Conservation (phyloP, 1,140 invertebrate species). For the Asbolus verrucosus region DNA sequence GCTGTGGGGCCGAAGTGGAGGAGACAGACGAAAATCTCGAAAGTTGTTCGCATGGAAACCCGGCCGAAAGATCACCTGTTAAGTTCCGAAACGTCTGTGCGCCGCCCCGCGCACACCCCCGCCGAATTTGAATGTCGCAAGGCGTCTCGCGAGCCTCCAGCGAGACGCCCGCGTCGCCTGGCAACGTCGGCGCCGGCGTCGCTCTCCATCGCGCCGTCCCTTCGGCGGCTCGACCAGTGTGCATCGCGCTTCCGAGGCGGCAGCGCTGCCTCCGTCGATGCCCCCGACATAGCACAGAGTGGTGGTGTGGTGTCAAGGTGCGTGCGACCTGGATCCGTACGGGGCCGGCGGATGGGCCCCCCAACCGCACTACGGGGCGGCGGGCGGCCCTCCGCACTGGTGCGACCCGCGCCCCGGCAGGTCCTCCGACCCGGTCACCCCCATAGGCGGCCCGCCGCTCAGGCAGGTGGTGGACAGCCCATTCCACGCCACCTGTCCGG, state of each 20-base stretch:
- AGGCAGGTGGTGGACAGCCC: slow-evolving; percentile 58
- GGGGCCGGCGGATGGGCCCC: slow-evolving; percentile 60
- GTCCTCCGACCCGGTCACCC: slow-evolving; percentile 63
- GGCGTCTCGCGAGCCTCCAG: no score
- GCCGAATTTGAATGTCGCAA: slow-evolving; percentile 6
- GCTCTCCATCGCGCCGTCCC: slow-evolving; percentile 22
- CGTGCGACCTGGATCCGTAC: slow-evolving; percentile 63
- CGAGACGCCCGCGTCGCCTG: no score
- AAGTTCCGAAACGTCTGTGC: slow-evolving; percentile 2
- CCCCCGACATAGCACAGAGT: no score
- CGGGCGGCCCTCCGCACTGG: slow-evolving; percentile 58
- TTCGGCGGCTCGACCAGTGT: slow-evolving; percentile 15
- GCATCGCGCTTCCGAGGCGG: slow-evolving; percentile 27
- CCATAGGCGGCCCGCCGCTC: slow-evolving; percentile 59
- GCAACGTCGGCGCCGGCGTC: slow-evolving; percentile 19
- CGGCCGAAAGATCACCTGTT: not conserved
- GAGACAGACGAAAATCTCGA: no score
- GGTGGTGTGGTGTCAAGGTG: slow-evolving; percentile 41
- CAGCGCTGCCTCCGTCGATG: slow-evolving; percentile 16
- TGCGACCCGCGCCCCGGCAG: slow-evolving; percentile 61
- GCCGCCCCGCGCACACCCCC: no score
- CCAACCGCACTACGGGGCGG: slow-evolving; percentile 55
- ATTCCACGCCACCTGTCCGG: slow-evolving; percentile 69
- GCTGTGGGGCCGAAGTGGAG: no score
- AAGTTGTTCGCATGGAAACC: not conserved